These are phyloP conservation scores for Chelmon rostratus DNA, from an alignment of 2,797 vertebrate species.

Conservation along the genomic window DNA sequence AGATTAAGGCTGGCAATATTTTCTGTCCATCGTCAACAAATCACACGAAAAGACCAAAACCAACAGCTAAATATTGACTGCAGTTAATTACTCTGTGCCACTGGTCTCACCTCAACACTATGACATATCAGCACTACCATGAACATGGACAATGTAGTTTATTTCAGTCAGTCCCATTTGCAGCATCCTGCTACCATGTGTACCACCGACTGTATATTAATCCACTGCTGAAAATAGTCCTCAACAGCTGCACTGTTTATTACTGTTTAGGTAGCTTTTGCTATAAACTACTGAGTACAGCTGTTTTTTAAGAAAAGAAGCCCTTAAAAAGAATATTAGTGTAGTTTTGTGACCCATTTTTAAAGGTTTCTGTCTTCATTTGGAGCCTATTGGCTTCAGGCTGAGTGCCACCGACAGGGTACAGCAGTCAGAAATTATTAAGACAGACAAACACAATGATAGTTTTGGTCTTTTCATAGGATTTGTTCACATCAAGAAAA, in stretches of 20 bases:
- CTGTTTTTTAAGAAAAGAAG: not conserved
- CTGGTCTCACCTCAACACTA: not conserved
- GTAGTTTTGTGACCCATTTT: not conserved
- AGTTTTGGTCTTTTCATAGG: not conserved
- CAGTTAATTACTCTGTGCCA: not conserved
- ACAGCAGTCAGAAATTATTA: not conserved
- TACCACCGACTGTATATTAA: constrained; percentile 6
- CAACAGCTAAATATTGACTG: not conserved
- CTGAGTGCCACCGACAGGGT: not conserved
- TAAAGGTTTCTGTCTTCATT: not conserved
- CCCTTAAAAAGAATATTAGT: too few relatives aligned
- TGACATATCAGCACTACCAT: not conserved
- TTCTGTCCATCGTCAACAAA: not conserved
- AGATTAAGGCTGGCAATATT: not conserved
- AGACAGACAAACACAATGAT: not conserved
- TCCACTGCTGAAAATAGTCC: not conserved
- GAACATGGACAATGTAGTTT: not conserved
- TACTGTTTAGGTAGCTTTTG: not conserved
- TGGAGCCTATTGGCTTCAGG: not conserved
- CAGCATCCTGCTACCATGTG: not conserved
- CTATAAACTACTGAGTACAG: not conserved
- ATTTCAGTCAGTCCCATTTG: constrained; percentile 6
- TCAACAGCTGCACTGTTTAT: not conserved
- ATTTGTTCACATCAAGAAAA: not conserved
- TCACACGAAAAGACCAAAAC: constrained; percentile 2